Evolutionary conservation across 2,888 invertebrate species (phyloP).

Genomic region (Rhogogaster chlorosoma): DNA sequence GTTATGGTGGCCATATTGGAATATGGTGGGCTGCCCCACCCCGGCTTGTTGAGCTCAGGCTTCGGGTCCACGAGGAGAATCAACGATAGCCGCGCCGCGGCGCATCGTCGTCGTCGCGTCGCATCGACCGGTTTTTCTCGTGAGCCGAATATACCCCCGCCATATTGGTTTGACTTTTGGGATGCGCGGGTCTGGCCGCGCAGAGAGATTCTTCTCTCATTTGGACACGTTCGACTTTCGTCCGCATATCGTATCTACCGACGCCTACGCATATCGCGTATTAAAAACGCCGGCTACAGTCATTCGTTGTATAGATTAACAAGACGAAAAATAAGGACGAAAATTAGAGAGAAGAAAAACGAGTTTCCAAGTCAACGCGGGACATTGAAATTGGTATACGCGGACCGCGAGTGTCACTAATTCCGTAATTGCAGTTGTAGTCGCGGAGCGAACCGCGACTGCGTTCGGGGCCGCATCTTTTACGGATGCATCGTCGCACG

Average conservation of each 20-base stretch:
- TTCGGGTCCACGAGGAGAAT: slow-evolving; percentile 37
- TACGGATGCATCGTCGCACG: not conserved
- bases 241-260: not conserved
- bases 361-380: not conserved
- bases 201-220: not conserved
- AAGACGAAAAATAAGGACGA: not conserved
- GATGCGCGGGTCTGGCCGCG: slow-evolving; percentile 40
- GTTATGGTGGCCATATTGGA: slow-evolving; percentile 65
- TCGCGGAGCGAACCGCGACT: not conserved
- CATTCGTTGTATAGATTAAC: not conserved
- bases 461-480: not conserved
- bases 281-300: not conserved
- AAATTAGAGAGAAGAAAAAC: not conserved
- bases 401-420: slow-evolving; percentile 5
- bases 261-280: not conserved
- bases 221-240: not conserved
- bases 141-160: slow-evolving; percentile 5
- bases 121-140: slow-evolving; percentile 70
- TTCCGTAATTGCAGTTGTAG: not conserved
- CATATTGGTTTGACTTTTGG: slow-evolving; percentile 31
- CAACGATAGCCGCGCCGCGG: slow-evolving; percentile 55
- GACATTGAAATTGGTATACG: not conserved
- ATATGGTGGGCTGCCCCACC: slow-evolving; percentile 56
- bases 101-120: slow-evolving; percentile 58
- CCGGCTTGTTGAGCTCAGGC: slow-evolving; percentile 15